Base-by-base conservation (phyloP, 2,888 invertebrate genomes). In the Stenolophus ochropezus region DNA sequence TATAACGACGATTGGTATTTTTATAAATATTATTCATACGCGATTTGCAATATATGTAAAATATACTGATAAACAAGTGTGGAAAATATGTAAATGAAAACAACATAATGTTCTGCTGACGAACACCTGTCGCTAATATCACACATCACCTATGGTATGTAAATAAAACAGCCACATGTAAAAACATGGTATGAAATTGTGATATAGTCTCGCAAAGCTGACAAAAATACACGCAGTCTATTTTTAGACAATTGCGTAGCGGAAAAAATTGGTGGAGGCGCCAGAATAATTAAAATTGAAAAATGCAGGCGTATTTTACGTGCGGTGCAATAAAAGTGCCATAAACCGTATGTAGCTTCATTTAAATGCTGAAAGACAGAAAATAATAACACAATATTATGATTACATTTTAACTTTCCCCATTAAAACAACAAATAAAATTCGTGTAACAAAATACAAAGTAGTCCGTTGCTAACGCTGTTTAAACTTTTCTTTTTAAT, bases 401-500 rank as follows among this genome's bases (percentile, higher is more conserved):
- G 33, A 61, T 61, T 61, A 23, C 61, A 21, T 23, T 61, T 61
- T 61, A 61, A 61, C 61, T 61, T 56, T 56, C 20, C 23, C 61
- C 56, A 56, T 56, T 56, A 56, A 53, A 56, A 25, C 61, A 61
- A 61, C 25, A 61, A 61, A 61, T 21, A 61, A 61, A 61, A 61
- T 61, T 61, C 61, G 23, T 61, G 61, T 23, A 61, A 61, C 61
- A 25, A 61, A 61, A 61, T 61, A 61, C 69, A 69, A 69, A 69
- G 47, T 42, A 47, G 33, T 42, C 18, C 23, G 20, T 16, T 51
- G 73, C 33, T 76, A 42, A 76, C 33, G 33, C 58, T 76, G 27
- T 79, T 79, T 49, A 69, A 79, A 79, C 69, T 71, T 79, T 74
- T 61, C 42, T 81, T 81, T 81, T 81, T 58, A 81, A 81, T 81